phyloP scores from a whole-genome alignment of 2,113 vertebrate species.

The Circaetus gallicus region DNA sequence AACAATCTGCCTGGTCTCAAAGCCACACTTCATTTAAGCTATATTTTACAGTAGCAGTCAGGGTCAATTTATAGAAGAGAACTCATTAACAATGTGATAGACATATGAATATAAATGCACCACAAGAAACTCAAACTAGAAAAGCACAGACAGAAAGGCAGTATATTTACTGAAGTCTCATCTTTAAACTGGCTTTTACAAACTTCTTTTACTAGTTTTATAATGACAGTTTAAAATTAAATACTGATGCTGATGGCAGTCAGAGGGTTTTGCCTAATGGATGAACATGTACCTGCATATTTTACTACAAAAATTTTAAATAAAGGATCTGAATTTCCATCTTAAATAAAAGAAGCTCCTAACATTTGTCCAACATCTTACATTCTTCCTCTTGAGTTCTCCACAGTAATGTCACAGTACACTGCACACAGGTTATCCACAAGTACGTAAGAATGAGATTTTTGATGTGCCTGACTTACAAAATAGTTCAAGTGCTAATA shows the following conservation, averaged over 20 bases:
- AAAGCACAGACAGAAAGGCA: not conserved
- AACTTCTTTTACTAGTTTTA: not conserved
- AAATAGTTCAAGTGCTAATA: not conserved
- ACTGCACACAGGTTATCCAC: not conserved
- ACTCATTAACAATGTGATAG: conserved; percentile 16
- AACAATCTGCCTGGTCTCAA: not conserved
- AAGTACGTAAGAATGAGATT: not conserved
- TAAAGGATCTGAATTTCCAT: not conserved
- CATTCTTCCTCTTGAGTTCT: not conserved
- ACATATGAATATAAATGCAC: conserved; percentile 4
- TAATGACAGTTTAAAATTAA: not conserved
- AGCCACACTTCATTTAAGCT: conserved; percentile 30
- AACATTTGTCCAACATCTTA: not conserved
- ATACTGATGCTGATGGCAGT: not conserved
- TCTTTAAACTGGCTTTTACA: not conserved
- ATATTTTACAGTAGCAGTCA: not conserved
- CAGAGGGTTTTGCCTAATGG: not conserved
- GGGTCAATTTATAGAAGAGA: conserved; percentile 29
- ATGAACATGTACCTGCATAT: not conserved
- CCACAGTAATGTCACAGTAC: not conserved
- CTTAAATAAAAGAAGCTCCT: not conserved
- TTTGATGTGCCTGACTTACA: not conserved
- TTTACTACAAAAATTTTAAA: not conserved
- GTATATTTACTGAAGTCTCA: not conserved
- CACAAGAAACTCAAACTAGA: not conserved